Conservation (phyloP, 2,113 vertebrate genomes). For the Acinonyx jubatus region DNA sequence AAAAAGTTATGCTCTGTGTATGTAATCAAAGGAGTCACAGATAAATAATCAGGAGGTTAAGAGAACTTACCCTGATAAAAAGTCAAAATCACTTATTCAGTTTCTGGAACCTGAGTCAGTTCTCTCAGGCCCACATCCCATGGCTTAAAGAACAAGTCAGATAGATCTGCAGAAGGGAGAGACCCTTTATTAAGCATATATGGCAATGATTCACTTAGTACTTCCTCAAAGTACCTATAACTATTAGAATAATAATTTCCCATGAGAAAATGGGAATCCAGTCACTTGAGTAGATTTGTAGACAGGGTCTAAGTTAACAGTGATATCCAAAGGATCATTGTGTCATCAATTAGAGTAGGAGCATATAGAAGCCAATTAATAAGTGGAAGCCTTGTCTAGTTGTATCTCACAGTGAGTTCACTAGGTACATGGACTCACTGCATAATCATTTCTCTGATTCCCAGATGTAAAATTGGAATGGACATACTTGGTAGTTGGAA, state of each 20-base stretch:
- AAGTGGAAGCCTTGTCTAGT: background rate
- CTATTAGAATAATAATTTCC: background rate
- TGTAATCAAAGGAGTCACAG: background rate
- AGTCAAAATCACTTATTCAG: background rate
- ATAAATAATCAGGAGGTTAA: background rate
- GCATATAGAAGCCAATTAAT: background rate
- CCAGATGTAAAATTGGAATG: slow-evolving; percentile 10
- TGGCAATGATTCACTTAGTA: background rate
- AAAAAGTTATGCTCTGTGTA: background rate
- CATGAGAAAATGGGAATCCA: background rate
- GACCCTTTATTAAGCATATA: background rate
- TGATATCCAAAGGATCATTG: background rate
- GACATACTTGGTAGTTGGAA: background rate
- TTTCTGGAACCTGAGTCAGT: background rate
- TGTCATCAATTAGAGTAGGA: background rate
- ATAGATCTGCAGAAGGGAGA: background rate
- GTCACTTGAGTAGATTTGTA: background rate
- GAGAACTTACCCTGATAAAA: background rate
- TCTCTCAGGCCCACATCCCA: background rate
- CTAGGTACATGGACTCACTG: background rate
- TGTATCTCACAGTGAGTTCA: background rate
- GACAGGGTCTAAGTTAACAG: background rate
- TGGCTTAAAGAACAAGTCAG: background rate
- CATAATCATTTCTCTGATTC: background rate
- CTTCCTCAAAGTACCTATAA: background rate